These are phyloP conservation scores for Thryonomys swinderianus DNA, from an alignment of 2,113 vertebrate genomes.

Conservation along the genomic window DNA sequence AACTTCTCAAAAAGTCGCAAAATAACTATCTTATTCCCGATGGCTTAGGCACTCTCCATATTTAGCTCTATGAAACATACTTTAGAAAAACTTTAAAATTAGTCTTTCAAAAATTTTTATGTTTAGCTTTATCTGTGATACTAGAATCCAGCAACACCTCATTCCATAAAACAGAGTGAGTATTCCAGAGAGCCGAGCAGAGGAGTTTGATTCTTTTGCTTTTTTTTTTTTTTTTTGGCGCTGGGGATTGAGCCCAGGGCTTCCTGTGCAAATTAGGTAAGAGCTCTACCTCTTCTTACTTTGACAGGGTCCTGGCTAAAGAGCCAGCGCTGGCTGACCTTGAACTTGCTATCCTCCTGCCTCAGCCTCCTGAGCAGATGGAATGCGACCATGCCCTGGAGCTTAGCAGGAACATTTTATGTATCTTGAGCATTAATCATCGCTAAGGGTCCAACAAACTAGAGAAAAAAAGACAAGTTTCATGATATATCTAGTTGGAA, in stretches of 20 bases:
- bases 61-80: background rate
- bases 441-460: background rate
- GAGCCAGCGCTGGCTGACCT: background rate
- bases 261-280: background rate
- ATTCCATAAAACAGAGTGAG: background rate
- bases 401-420: background rate
- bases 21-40: background rate
- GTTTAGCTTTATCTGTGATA: background rate
- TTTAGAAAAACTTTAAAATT: constrained; percentile 5
- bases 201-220: background rate
- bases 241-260: background rate
- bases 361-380: background rate
- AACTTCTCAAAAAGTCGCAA: background rate
- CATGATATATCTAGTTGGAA: background rate
- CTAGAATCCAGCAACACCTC: background rate
- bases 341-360: background rate
- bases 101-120: background rate
- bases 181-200: background rate
- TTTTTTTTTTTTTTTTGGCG: background rate
- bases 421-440: background rate
- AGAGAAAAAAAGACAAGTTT: background rate
- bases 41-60: background rate
- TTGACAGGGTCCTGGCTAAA: background rate
- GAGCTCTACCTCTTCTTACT: background rate
- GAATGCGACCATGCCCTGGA: background rate